Percentiles rank a stretch among this genome's conserved stretches.
Evolutionary conservation across 2,797 vertebrate genomes (phyloP).

Genomic region (Pipistrellus pygmaeus): DNA sequence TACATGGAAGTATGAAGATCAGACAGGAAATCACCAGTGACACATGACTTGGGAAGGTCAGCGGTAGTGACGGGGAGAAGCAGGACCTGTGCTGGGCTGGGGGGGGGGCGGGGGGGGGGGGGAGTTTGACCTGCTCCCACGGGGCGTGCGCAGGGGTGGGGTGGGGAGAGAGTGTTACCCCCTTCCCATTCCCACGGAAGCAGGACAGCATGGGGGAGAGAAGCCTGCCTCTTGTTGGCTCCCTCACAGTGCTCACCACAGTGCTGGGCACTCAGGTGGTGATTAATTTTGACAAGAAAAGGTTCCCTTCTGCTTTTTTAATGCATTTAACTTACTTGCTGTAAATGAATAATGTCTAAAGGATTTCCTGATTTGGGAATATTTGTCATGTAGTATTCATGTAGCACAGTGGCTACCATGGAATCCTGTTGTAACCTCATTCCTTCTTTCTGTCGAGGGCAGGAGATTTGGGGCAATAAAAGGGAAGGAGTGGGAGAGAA

Average conservation of each 20-base stretch:
- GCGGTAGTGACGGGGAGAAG: background rate
- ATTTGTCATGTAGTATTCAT: constrained; percentile 14
- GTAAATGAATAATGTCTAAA: background rate
- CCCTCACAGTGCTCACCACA: background rate
- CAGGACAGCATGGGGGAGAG: background rate
- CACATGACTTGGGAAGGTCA: background rate
- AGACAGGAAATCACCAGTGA: background rate
- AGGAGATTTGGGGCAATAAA: background rate
- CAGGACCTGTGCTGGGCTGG: background rate
- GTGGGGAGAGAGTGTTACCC: no score
- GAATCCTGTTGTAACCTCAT: background rate
- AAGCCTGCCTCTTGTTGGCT: background rate
- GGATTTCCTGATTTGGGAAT: background rate
- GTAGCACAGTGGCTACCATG: background rate
- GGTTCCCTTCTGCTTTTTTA: background rate
- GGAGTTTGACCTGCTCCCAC: background rate
- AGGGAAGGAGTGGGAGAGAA: background rate
- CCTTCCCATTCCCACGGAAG: background rate
- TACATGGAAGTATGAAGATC: background rate
- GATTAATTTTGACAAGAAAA: background rate
- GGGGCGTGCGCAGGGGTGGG: background rate
- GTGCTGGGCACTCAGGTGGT: background rate
- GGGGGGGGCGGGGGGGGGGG: background rate
- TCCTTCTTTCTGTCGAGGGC: background rate
- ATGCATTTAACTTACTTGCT: background rate